Conservation (phyloP, 2,888 invertebrate species). For the Lasioglossum morio region DNA sequence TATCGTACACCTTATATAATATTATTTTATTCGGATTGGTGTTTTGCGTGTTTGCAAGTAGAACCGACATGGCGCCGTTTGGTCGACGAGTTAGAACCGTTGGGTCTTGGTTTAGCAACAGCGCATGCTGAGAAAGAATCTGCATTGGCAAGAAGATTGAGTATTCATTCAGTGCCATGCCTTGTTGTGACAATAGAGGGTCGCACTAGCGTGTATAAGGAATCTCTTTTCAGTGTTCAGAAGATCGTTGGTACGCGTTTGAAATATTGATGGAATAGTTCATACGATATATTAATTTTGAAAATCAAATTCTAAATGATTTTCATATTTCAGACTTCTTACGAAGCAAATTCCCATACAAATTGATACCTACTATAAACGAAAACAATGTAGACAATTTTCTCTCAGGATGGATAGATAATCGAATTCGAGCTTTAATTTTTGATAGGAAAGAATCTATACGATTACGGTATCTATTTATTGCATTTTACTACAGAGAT, state of each 20-base stretch:
- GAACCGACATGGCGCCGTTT: conserved; percentile 94
- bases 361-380: conserved; percentile 89
- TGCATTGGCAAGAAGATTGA: conserved; percentile 90
- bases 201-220: conserved; percentile 93
- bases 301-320: not conserved
- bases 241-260: conserved; percentile 90
- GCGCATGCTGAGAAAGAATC: conserved; percentile 94
- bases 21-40: conserved; percentile 97
- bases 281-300: not conserved
- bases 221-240: conserved; percentile 91
- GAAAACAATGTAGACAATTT: conserved; percentile 91
- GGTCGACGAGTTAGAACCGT: conserved; percentile 93
- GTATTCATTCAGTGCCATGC: conserved; percentile 93
- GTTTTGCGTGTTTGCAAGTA: conserved; percentile 95
- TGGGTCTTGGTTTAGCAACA: conserved; percentile 93
- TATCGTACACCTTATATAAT: conserved; percentile 93
- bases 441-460: conserved; percentile 92
- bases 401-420: conserved; percentile 95
- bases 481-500: conserved; percentile 94
- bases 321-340: conserved; percentile 89
- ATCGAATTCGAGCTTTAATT: conserved; percentile 95
- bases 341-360: conserved; percentile 94
- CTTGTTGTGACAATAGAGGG: conserved; percentile 93
- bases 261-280: not conserved
- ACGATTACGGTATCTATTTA: conserved; percentile 93